phyloP scores from a whole-genome alignment of 2,113 vertebrate genomes.

The Neolamprologus longior region DNA sequence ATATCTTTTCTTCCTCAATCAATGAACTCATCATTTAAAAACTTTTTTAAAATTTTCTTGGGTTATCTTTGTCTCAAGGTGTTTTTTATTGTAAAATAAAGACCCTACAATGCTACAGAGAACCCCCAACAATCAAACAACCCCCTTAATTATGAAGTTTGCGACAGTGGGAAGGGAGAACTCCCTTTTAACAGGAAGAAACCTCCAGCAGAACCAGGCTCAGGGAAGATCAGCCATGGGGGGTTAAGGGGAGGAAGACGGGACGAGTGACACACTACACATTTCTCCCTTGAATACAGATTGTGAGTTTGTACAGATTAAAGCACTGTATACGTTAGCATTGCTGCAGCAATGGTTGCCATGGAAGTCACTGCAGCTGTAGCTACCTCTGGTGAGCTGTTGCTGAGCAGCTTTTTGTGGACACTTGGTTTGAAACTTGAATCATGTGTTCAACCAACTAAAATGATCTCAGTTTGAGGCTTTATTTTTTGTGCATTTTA shows the following conservation, averaged over 20 bases:
- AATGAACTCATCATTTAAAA: not conserved
- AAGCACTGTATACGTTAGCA: not conserved
- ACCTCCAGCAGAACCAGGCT: not conserved
- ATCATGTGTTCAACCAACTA: not conserved
- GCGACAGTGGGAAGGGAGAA: not conserved
- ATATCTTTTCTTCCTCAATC: not conserved
- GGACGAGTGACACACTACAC: not conserved
- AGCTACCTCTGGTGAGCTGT: not conserved
- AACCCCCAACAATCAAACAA: not conserved
- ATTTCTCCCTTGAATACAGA: not conserved
- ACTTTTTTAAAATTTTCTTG: accelerated
- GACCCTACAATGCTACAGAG: not conserved
- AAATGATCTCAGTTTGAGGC: not conserved
- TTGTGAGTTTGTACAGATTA: not conserved
- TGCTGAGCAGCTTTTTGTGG: not conserved
- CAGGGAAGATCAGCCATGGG: not conserved
- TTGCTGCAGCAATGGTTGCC: not conserved
- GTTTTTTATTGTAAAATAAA: not conserved
- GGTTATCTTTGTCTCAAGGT: not conserved
- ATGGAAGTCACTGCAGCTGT: not conserved
- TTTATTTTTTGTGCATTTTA: not conserved
- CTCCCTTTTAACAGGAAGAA: not conserved
- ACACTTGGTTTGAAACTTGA: not conserved
- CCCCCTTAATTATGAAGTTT: not conserved
- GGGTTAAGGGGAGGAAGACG: not conserved